Evolutionary conservation across 2,888 invertebrate species (phyloP).

Genomic region (Beris chalybata): DNA sequence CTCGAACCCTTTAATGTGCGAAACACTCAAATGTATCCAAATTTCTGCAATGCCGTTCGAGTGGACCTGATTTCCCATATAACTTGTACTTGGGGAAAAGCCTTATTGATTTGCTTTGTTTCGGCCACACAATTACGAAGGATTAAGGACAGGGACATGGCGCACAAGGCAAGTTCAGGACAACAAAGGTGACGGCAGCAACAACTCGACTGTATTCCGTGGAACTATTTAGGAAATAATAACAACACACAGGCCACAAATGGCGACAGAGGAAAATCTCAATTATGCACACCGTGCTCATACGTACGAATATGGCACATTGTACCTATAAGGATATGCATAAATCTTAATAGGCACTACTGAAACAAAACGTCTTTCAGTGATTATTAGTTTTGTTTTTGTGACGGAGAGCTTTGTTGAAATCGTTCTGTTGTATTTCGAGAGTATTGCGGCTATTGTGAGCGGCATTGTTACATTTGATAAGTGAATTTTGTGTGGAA

Average conservation of each 20-base stretch:
- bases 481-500: too few relatives aligned
- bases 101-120: slow-evolving; percentile 32
- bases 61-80: slow-evolving; percentile 33
- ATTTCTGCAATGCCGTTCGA: slow-evolving; percentile 32
- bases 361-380: slow-evolving; percentile 30
- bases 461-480: slow-evolving; percentile 24
- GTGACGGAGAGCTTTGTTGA: slow-evolving; percentile 33
- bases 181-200: background rate
- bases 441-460: slow-evolving; percentile 29
- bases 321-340: slow-evolving; percentile 6
- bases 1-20: slow-evolving; percentile 28
- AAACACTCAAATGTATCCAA: slow-evolving; percentile 38
- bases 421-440: slow-evolving; percentile 36
- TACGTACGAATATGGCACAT: background rate
- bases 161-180: slow-evolving; percentile 4
- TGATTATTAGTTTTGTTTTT: slow-evolving; percentile 29
- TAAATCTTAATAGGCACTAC: slow-evolving; percentile 19
- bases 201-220: slow-evolving; percentile 3
- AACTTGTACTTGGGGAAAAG: slow-evolving; percentile 26
- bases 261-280: background rate
- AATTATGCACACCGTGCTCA: background rate
- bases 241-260: slow-evolving; percentile 22
- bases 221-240: slow-evolving; percentile 14
- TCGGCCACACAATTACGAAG: slow-evolving; percentile 15
- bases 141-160: background rate